These are phyloP conservation scores for Kryptolebias ocellatus DNA, from an alignment of 2,797 vertebrate species.

Conservation along the genomic window DNA sequence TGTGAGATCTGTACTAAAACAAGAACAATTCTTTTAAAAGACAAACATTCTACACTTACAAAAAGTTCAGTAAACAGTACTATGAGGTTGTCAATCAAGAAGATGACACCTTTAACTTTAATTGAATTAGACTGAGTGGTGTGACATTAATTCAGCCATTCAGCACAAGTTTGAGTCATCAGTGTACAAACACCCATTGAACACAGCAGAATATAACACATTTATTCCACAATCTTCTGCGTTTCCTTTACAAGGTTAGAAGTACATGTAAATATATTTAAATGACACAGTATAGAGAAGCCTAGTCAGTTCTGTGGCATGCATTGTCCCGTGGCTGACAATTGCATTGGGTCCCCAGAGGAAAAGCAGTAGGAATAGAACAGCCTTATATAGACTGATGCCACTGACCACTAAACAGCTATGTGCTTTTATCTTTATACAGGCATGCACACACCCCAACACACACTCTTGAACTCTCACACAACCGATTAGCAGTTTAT, in stretches of 20 bases:
- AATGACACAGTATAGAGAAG: neutral
- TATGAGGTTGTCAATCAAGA: constrained; percentile 55
- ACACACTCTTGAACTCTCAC: constrained; percentile 12
- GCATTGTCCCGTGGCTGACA: constrained; percentile 65
- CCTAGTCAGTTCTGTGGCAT: constrained; percentile 23
- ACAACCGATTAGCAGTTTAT: neutral
- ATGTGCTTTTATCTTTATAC: constrained; percentile 58
- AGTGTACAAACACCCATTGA: neutral
- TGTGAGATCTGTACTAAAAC: no score
- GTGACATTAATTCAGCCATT: constrained; percentile 16
- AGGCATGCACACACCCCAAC: constrained; percentile 28
- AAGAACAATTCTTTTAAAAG: no score
- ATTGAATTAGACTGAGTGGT: constrained; percentile 5
- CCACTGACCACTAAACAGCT: constrained; percentile 49
- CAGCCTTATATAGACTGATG: constrained; percentile 75
- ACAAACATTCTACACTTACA: no score
- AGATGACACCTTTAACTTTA: constrained; percentile 40
- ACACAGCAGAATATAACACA: neutral
- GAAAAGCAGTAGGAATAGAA: constrained; percentile 76
- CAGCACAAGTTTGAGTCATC: neutral
- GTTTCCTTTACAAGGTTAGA: neutral
- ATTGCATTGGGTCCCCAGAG: constrained; percentile 64
- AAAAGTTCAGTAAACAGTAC: constrained; percentile 39
- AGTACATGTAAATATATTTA: neutral
- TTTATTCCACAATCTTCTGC: neutral